Evolutionary conservation across 2,888 invertebrate genomes (phyloP).

Genomic region (Chydorus sphaericus): DNA sequence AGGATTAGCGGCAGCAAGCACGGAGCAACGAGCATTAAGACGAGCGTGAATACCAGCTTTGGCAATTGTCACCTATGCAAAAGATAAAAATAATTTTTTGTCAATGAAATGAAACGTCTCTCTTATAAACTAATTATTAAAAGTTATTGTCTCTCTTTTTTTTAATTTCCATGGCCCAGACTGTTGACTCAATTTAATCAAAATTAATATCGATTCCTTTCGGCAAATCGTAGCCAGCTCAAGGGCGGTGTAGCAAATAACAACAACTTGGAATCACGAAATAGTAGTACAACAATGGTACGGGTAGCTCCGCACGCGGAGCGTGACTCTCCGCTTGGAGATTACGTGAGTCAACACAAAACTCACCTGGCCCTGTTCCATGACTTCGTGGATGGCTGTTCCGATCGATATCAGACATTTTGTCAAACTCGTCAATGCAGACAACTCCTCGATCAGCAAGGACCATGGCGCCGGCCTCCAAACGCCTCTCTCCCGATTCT

Average conservation of each 20-base stretch:
- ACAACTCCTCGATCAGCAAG: slow-evolving; percentile 95
- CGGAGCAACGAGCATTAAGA: slow-evolving; percentile 91
- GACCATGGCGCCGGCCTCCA: slow-evolving; percentile 99
- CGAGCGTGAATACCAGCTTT: slow-evolving; percentile 97
- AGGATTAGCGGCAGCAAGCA: slow-evolving; percentile 98
- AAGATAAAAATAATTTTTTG: slow-evolving; percentile 16
- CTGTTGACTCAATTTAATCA: too few species aligned
- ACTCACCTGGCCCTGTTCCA: slow-evolving; percentile 82
- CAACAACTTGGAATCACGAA: too few species aligned
- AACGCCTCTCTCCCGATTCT: slow-evolving; percentile 70
- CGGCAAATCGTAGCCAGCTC: too few species aligned
- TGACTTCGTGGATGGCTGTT: slow-evolving; percentile 98
- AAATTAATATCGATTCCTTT: too few species aligned
- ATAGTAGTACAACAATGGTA: too few species aligned
- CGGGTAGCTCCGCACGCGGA: too few species aligned
- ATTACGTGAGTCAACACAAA: neutral
- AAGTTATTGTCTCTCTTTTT: too few species aligned
- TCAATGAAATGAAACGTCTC: neutral
- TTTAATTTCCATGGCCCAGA: too few species aligned
- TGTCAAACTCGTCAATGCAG: slow-evolving; percentile 95
- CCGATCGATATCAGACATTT: slow-evolving; percentile 99
- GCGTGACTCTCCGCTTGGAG: too few species aligned
- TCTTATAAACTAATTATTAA: too few species aligned
- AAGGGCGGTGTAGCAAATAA: too few species aligned
- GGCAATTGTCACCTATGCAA: slow-evolving; percentile 85